Percentiles rank a stretch among this genome's conserved stretches.
Evolutionary conservation across 2,113 vertebrate species (phyloP).

Genomic region (Syngnathus floridae): DNA sequence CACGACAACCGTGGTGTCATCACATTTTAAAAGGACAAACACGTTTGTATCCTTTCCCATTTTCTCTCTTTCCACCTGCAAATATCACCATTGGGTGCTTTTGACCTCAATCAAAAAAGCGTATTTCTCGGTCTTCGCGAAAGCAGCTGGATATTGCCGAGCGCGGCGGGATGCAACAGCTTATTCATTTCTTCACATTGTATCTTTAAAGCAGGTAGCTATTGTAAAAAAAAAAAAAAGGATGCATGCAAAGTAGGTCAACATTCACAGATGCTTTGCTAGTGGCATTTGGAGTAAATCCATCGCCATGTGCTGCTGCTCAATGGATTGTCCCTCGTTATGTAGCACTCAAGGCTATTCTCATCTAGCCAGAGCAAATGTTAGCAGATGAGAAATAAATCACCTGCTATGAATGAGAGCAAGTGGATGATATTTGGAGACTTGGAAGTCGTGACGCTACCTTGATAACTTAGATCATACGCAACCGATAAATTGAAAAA

Average conservation of each 20-base stretch:
- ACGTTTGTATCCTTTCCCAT: too few species aligned
- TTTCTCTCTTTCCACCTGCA: neutral
- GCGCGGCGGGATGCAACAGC: neutral
- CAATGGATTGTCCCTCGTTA: slow-evolving; percentile 11
- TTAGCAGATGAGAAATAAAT: neutral
- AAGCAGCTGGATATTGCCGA: neutral
- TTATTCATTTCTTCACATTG: neutral
- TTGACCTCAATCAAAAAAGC: slow-evolving; percentile 2
- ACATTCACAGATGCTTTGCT: slow-evolving; percentile 13
- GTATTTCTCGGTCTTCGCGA: neutral
- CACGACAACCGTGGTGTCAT: neutral
- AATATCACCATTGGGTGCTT: neutral
- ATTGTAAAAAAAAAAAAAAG: neutral
- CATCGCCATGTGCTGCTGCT: neutral
- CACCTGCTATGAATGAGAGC: neutral
- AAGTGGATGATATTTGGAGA: neutral
- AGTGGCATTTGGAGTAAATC: slow-evolving; percentile 22
- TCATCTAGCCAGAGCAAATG: slow-evolving; percentile 4
- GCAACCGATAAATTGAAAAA: neutral
- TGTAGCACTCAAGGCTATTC: slow-evolving; percentile 6
- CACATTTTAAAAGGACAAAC: too few species aligned
- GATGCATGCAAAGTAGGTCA: slow-evolving; percentile 31
- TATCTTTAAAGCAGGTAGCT: neutral
- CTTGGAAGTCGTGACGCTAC: neutral
- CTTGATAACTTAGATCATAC: neutral